Evolutionary conservation across 1,140 invertebrate species (phyloP), one percentile per base, ranked within the genome.

Genomic region (Uloborus diversus): DNA sequence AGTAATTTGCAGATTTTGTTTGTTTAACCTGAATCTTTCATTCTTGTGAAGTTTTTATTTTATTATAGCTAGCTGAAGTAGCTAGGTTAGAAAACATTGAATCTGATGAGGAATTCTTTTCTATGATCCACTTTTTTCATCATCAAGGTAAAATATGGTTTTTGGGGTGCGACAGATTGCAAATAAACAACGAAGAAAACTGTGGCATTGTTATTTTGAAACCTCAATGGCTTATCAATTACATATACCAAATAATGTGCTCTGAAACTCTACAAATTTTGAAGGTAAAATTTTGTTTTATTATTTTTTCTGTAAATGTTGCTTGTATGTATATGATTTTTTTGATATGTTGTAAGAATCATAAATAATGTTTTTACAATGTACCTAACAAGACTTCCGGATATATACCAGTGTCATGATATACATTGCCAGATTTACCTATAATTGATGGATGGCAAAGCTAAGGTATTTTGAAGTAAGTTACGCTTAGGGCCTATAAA

Each of bases 121-220:
- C 86, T 7, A 84, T 88, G 83, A 75, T 88, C 13, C 83, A 87
- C 64, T 88, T 88, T 76, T 87, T 87, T 75, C 87, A 88, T 76
- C 86, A 88, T 79, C 84, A 82, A 47, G 84, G 82, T 1, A 82
- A 81, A 66, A 49, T 84, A 28, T 83, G 79, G 79, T 61, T 61
- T 69, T 37, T 83, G 25, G 49, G 65, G 14, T 83, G 30, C 20
- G 80, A 68, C 33, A 37, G 35, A 17, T 61, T 81, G 33, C 32
- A 61, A 20, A 47, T 28, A 42, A 56, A 56, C 17, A 33, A 49
- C 23, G 33, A 73, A 14, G 32, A 51, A 3, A n/a, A n/a, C 5
- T 66, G 78, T 37, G 68, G 73, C 33, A 81, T 83, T 9, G 82
- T 84, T 47, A 80, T 84, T 33, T 64, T 84, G 3, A 82, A 83